Evolutionary conservation across 2,797 vertebrate genomes (phyloP).

Genomic region (Microtus californicus): DNA sequence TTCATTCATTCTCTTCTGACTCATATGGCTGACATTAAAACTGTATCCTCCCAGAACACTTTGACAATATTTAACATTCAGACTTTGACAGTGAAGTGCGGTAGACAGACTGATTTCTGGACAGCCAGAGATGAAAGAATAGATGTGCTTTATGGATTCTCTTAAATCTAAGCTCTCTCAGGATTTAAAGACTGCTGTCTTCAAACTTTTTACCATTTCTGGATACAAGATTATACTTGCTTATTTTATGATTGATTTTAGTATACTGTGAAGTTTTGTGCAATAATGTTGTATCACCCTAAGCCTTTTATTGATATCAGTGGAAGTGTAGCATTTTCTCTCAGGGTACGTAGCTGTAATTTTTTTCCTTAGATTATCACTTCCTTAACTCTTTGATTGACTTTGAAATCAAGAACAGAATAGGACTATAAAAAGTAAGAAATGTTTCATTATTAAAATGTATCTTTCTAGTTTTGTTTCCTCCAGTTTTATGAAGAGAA

Average conservation of each 20-base stretch:
- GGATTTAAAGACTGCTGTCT: not conserved
- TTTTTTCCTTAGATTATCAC: not conserved
- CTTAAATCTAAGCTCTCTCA: not conserved
- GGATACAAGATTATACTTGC: not conserved
- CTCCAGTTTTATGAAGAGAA: not conserved
- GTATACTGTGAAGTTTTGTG: not conserved
- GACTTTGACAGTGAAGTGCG: not conserved
- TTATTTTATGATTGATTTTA: not conserved
- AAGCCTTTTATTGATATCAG: not conserved
- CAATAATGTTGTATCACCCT: not conserved
- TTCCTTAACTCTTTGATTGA: not conserved
- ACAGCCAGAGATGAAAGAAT: not conserved
- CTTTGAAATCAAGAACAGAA: not conserved
- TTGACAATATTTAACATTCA: not conserved
- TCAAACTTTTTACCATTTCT: not conserved
- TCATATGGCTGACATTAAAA: not conserved
- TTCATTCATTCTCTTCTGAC: not conserved
- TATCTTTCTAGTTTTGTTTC: not conserved
- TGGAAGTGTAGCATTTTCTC: not conserved
- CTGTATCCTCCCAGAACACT: not conserved
- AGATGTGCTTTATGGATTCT: not conserved
- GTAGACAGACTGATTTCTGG: not conserved
- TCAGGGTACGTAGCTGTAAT: not conserved
- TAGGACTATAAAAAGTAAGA: not conserved
- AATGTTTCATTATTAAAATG: not conserved